phyloP scores from a whole-genome alignment of 1,140 invertebrate genomes.

The Maconellicoccus hirsutus region DNA sequence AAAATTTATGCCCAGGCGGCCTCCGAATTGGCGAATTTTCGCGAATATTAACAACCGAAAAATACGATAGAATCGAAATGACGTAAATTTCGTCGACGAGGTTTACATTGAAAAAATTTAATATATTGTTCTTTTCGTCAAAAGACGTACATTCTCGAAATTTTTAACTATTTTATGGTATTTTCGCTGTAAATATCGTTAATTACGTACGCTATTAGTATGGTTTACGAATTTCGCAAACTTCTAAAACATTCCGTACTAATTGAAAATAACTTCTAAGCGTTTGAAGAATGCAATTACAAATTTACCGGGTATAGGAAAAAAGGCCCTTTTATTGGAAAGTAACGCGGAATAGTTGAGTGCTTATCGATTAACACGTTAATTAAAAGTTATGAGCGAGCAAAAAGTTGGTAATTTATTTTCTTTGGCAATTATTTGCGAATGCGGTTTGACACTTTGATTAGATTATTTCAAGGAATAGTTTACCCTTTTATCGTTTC shows the following conservation, averaged over 20 bases:
- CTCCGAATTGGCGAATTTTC: too few species aligned
- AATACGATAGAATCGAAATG: background rate
- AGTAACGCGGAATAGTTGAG: background rate
- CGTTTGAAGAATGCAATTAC: slow-evolving; percentile 3
- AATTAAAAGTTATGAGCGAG: background rate
- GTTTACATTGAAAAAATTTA: background rate
- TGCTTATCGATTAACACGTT: slow-evolving; percentile 8
- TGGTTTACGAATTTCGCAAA: slow-evolving; percentile 1
- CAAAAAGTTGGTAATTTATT: background rate
- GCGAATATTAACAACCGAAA: background rate
- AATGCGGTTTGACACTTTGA: background rate
- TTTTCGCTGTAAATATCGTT: background rate
- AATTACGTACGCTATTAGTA: background rate
- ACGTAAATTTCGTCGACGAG: background rate
- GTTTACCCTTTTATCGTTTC: too few species aligned
- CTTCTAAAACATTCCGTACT: background rate
- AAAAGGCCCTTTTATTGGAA: background rate
- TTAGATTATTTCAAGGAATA: background rate
- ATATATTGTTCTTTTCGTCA: background rate
- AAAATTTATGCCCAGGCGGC: too few species aligned
- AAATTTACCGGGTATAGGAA: background rate
- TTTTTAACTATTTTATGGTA: background rate
- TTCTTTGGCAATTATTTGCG: background rate
- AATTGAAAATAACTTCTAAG: slow-evolving; percentile 10
- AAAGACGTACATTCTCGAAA: slow-evolving; percentile 3